Evolutionary conservation across 2,113 vertebrate genomes (phyloP).

Genomic region (Melospiza melodia): DNA sequence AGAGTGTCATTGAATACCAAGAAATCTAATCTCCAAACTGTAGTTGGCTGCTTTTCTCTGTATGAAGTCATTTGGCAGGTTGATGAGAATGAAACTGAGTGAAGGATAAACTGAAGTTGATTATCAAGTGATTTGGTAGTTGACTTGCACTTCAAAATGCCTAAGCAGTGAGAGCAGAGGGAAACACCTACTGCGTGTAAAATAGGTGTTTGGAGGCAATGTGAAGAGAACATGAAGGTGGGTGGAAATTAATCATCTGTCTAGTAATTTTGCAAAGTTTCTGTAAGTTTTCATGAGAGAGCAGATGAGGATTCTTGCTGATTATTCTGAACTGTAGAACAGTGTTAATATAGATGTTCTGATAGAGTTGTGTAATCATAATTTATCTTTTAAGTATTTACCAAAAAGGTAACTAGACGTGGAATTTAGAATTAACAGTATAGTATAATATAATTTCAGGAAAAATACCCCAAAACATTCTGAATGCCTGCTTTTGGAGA

Average conservation of each 20-base stretch:
- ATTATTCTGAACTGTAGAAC: neutral
- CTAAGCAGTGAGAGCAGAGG: neutral
- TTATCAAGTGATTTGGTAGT: neutral
- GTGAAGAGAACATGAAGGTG: neutral
- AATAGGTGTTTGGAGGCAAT: neutral
- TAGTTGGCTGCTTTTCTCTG: neutral
- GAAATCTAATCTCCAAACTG: neutral
- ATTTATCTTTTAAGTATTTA: neutral
- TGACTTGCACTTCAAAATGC: neutral
- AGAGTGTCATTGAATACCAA: neutral
- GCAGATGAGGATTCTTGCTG: neutral
- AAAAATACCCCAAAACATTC: neutral
- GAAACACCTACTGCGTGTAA: neutral
- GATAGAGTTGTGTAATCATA: neutral
- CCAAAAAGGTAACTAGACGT: neutral
- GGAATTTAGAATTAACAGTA: neutral
- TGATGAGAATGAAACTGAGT: neutral
- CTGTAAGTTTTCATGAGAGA: neutral
- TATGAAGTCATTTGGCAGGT: neutral
- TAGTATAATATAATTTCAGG: neutral
- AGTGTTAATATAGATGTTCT: neutral
- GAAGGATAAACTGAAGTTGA: neutral
- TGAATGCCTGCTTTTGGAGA: neutral
- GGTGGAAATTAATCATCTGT: neutral
- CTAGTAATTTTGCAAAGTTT: neutral